A percentile compares a stretch with the other conserved stretches of the same genome.
Conservation (phyloP, 2,113 vertebrate species). For the Prochilodus magdalenae region DNA sequence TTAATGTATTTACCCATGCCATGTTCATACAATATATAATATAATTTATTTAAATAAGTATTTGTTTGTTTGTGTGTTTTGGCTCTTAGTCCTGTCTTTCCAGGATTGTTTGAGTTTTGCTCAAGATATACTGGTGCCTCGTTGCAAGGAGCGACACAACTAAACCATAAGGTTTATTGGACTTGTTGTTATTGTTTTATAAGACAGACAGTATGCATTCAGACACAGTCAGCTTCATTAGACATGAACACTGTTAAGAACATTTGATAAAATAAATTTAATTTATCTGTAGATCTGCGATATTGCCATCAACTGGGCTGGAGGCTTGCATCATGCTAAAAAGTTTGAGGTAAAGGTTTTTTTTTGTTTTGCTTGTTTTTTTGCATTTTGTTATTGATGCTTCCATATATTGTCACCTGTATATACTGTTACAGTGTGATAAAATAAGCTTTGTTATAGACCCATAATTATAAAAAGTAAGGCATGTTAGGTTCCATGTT, state of each 20-base stretch:
- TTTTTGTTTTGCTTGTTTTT: not conserved
- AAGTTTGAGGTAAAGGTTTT: conserved; percentile 91
- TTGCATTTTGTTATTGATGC: not conserved
- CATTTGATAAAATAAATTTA: conserved; percentile 19
- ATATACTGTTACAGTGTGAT: not conserved
- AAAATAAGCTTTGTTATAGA: not conserved
- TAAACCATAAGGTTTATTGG: conserved; percentile 93
- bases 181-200: not conserved
- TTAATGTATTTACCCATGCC: not conserved
- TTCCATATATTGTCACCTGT: not conserved
- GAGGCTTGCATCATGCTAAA: conserved; percentile 96
- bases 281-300: conserved; percentile 88
- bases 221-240: too few relatives aligned
- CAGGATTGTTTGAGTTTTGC: conserved; percentile 97
- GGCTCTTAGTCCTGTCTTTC: conserved; percentile 90
- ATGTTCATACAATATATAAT: too few relatives aligned
- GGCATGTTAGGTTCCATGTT: too few relatives aligned
- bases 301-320: conserved; percentile 98
- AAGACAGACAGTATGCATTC: too few relatives aligned
- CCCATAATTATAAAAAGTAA: not conserved
- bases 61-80: conserved; percentile 21
- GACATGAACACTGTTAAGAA: too few relatives aligned
- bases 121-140: conserved; percentile 97
- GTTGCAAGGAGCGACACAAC: conserved; percentile 95
- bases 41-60: not conserved